A percentile compares a stretch with the other conserved stretches of the same genome.
phyloP scores from a whole-genome alignment of 2,113 vertebrate genomes.

The Theropithecus gelada region DNA sequence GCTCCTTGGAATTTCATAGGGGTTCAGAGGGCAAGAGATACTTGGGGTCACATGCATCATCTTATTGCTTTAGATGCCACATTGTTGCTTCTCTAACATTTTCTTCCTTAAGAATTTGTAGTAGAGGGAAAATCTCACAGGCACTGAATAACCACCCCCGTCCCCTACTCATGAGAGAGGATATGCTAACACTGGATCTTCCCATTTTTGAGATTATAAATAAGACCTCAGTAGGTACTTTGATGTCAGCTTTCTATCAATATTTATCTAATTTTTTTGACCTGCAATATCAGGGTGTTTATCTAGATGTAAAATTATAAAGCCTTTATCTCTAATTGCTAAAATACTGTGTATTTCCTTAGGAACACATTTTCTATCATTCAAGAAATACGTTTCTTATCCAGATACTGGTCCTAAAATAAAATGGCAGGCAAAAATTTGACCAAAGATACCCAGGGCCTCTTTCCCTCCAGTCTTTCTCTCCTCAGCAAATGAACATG shows the following conservation, averaged over 20 bases:
- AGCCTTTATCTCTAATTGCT: background rate
- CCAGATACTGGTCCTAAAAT: background rate
- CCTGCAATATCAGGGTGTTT: background rate
- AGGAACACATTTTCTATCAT: background rate
- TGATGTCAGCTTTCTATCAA: background rate
- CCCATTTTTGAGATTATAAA: background rate
- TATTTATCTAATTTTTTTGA: background rate
- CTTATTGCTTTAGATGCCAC: background rate
- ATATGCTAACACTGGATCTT: background rate
- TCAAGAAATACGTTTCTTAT: background rate
- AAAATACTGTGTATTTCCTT: background rate
- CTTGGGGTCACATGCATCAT: background rate
- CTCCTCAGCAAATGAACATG: background rate
- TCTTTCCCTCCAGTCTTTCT: background rate
- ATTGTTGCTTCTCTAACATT: background rate
- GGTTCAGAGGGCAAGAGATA: background rate
- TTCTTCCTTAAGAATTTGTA: background rate
- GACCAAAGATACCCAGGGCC: background rate
- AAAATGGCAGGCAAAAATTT: background rate
- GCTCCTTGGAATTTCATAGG: background rate
- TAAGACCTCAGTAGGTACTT: background rate
- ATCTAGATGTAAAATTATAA: background rate
- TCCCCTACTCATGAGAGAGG: background rate
- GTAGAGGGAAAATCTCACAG: background rate
- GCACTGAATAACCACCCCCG: background rate